These are phyloP conservation scores for Nasonia vitripennis DNA, from an alignment of 1,140 invertebrate species.

Conservation along the genomic window DNA sequence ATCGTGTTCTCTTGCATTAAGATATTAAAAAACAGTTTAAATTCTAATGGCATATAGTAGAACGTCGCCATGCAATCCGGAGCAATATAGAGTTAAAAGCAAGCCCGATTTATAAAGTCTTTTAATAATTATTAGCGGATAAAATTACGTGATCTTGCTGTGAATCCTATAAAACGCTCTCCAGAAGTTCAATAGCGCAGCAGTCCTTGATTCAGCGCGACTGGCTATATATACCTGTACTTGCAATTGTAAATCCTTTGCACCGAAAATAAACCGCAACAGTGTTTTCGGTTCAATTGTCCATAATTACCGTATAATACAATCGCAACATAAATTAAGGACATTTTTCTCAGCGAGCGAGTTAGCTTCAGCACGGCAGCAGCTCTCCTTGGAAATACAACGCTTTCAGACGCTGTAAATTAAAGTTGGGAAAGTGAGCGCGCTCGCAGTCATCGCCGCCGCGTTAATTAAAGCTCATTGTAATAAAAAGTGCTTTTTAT, in stretches of 20 bases:
- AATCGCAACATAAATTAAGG: constrained; percentile 50
- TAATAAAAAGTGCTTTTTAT: constrained; percentile 69
- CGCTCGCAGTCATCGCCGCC: constrained; percentile 59
- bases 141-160: constrained; percentile 12
- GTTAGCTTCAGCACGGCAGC: neutral
- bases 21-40: too few species aligned
- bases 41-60: too few species aligned
- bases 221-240: neutral
- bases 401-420: constrained; percentile 64
- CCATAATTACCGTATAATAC: constrained; percentile 47
- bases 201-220: neutral
- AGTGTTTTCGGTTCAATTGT: constrained; percentile 28
- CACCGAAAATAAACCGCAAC: constrained; percentile 28
- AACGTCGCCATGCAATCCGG: too few species aligned
- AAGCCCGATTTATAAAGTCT: too few species aligned
- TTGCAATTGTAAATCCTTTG: neutral
- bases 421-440: constrained; percentile 65
- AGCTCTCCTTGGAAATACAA: constrained; percentile 37
- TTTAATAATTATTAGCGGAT: too few species aligned
- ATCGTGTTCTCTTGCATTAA: too few species aligned
- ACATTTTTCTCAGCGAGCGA: constrained; percentile 40
- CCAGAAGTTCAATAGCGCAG: constrained; percentile 1
- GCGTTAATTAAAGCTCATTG: constrained; percentile 70
- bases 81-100: too few species aligned
- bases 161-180: constrained; percentile 23